These are phyloP conservation scores for Paralvinella palmiformis DNA, from an alignment of 1,140 invertebrate species.

Conservation along the genomic window DNA sequence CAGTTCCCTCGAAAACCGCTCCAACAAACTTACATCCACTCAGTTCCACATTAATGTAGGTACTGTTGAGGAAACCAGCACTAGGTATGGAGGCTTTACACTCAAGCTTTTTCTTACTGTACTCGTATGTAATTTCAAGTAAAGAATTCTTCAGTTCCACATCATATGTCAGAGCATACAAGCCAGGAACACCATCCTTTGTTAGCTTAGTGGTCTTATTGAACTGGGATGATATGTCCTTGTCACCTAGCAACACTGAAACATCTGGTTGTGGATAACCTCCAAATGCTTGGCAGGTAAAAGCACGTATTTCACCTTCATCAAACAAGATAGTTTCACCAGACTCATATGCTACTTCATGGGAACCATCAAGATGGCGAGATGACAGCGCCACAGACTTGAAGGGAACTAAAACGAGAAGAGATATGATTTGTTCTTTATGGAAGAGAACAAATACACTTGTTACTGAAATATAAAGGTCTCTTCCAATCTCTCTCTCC, in stretches of 20 bases:
- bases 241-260: slow-evolving; percentile 1
- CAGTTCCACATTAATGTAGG: not conserved
- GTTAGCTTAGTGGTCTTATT: not conserved
- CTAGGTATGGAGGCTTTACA: not conserved
- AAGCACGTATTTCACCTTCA: not conserved
- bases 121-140: slow-evolving; percentile 4
- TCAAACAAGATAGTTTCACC: not conserved
- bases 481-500: no score
- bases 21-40: not conserved
- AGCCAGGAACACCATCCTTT: not conserved
- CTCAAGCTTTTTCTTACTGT: not conserved
- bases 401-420: not conserved
- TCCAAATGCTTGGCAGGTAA: slow-evolving; percentile 7
- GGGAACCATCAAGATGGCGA: not conserved
- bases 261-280: slow-evolving; percentile 10
- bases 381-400: slow-evolving; percentile 8
- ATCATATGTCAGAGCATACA: not conserved
- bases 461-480: no score
- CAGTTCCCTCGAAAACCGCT: no score
- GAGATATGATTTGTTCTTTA: no score
- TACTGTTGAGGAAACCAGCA: not conserved
- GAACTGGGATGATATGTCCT: slow-evolving; percentile 7
- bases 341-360: not conserved
- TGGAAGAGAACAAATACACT: no score
- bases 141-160: slow-evolving; percentile 1